Conservation (phyloP, 1,140 invertebrate species). For the Callitettix versicolor region DNA sequence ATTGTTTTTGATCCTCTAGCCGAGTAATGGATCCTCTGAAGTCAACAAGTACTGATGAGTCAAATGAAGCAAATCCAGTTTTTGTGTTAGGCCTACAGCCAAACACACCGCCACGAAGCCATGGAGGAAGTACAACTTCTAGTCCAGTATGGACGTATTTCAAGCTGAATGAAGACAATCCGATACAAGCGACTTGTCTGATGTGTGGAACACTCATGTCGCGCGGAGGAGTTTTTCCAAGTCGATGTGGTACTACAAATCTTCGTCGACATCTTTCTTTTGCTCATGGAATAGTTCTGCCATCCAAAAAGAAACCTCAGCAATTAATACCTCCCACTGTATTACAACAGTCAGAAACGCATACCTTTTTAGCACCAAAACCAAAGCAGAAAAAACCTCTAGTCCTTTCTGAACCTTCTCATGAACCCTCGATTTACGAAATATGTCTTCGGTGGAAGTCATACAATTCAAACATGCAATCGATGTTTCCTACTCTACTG, state of each 20-base stretch:
- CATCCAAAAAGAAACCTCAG: neutral
- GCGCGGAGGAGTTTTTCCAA: constrained; percentile 35
- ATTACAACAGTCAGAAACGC: too few relatives aligned
- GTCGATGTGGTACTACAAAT: constrained; percentile 38
- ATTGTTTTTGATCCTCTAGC: too few relatives aligned
- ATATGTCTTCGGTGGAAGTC: constrained; percentile 82
- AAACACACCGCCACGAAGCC: too few relatives aligned
- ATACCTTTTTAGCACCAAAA: too few relatives aligned
- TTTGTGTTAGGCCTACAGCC: too few relatives aligned
- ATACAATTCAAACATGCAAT: constrained; percentile 73
- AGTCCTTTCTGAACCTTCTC: too few relatives aligned
- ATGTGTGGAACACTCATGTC: constrained; percentile 38
- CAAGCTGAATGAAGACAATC: constrained; percentile 35
- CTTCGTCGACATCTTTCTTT: constrained; percentile 36
- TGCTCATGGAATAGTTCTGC: constrained; percentile 30
- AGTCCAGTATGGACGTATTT: constrained; percentile 39
- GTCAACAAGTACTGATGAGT: too few relatives aligned
- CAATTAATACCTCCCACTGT: too few relatives aligned
- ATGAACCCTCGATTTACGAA: neutral
- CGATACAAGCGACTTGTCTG: constrained; percentile 34
- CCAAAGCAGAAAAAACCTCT: too few relatives aligned
- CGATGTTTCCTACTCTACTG: constrained; percentile 63
- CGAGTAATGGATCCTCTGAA: too few relatives aligned
- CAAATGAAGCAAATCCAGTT: too few relatives aligned
- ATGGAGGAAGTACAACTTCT: constrained; percentile 35